A percentile compares a stretch with the other conserved stretches of the same genome.
Evolutionary conservation across 2,113 vertebrate species (phyloP).

Genomic region (Cygnus buccinator): DNA sequence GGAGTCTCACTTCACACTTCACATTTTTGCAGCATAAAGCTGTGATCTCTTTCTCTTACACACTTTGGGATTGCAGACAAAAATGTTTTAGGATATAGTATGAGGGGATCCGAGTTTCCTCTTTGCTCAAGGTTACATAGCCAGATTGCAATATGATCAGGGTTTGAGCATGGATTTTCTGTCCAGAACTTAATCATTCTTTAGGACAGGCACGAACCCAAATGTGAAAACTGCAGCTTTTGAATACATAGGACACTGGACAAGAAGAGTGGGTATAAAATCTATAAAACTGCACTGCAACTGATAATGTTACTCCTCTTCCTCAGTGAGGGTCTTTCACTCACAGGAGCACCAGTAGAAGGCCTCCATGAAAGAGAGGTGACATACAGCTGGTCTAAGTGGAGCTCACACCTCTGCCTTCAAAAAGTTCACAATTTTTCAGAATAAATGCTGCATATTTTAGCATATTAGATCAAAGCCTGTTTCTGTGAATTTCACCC

Average conservation of each 20-base stretch:
- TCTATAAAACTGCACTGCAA: background rate
- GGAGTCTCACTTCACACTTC: background rate
- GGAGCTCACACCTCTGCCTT: background rate
- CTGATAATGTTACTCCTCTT: background rate
- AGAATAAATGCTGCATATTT: background rate
- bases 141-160: background rate
- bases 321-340: background rate
- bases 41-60: background rate
- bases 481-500: background rate
- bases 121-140: accelerated
- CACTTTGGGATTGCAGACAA: background rate
- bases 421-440: background rate
- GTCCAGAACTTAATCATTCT: background rate
- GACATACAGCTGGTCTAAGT: background rate
- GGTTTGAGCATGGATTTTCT: background rate
- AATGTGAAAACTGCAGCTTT: background rate
- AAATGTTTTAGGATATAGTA: background rate
- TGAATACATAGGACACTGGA: background rate
- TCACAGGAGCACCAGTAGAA: background rate
- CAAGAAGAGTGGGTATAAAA: background rate
- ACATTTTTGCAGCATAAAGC: background rate
- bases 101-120: background rate
- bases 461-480: background rate
- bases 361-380: background rate
- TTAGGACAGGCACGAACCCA: accelerated